These are phyloP conservation scores for Synergus laeviventris DNA, from an alignment of 2,888 invertebrate species.

Conservation along the genomic window DNA sequence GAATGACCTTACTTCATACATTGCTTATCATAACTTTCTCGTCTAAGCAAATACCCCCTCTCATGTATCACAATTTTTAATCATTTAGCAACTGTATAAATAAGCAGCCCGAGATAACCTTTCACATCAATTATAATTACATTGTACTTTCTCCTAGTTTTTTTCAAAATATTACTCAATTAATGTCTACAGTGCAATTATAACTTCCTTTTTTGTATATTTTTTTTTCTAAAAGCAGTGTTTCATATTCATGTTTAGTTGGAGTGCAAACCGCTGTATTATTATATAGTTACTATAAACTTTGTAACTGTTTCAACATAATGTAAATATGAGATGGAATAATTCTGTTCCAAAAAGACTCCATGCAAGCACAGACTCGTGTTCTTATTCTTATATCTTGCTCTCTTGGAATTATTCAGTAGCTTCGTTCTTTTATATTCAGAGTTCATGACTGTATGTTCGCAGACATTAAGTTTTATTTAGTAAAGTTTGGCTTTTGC, in stretches of 20 bases:
- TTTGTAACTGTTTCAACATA: background rate
- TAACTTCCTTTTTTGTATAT: background rate
- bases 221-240: background rate
- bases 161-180: background rate
- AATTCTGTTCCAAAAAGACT: background rate
- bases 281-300: background rate
- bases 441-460: background rate
- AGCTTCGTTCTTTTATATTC: background rate
- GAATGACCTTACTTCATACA: constrained; percentile 22
- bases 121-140: constrained; percentile 8
- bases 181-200: background rate
- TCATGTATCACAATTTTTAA: constrained; percentile 6
- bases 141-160: constrained; percentile 4
- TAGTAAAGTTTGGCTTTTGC: background rate
- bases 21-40: constrained; percentile 20
- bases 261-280: background rate
- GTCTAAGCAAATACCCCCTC: constrained; percentile 29
- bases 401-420: background rate
- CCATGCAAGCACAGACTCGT: background rate
- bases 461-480: background rate
- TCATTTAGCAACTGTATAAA: constrained; percentile 17
- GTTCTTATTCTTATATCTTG: background rate
- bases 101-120: constrained; percentile 3
- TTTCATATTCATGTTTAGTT: background rate
- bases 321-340: background rate